Conservation (phyloP, 2,113 vertebrate species). For the Larimichthys crocea region DNA sequence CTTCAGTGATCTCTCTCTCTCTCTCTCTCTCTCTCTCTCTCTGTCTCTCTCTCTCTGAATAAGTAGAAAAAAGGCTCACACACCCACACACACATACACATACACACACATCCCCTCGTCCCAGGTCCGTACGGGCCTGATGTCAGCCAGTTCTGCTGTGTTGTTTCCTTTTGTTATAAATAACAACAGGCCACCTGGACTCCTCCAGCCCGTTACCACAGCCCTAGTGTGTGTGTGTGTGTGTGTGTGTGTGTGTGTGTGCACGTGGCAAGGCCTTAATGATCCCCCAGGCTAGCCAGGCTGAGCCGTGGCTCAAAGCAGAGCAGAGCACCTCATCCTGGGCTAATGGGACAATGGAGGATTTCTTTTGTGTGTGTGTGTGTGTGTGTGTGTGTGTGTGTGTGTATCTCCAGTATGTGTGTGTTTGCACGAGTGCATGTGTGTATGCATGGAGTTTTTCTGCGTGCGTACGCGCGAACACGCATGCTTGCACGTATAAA, state of each 20-base stretch:
- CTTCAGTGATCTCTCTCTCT: slow-evolving; percentile 88
- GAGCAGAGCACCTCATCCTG: slow-evolving; percentile 85
- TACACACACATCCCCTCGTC: slow-evolving; percentile 59
- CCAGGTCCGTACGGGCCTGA: slow-evolving; percentile 88
- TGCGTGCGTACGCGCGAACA: not conserved
- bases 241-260: slow-evolving; percentile 34
- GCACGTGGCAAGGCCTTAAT: slow-evolving; percentile 88
- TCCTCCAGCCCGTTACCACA: slow-evolving; percentile 84
- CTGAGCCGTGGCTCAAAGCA: slow-evolving; percentile 72
- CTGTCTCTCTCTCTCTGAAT: no score
- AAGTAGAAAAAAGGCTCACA: slow-evolving; percentile 24
- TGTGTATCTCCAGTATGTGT: not conserved
- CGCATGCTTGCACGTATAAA: slow-evolving; percentile 7
- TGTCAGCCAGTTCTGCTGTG: slow-evolving; percentile 91
- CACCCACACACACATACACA: slow-evolving; percentile 40
- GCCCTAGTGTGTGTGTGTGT: slow-evolving; percentile 34
- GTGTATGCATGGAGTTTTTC: slow-evolving; percentile 1
- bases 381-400: slow-evolving; percentile 10
- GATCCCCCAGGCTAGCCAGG: slow-evolving; percentile 91
- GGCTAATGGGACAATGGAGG: slow-evolving; percentile 95
- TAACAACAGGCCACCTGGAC: slow-evolving; percentile 99
- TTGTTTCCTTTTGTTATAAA: slow-evolving; percentile 99
- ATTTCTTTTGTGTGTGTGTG: slow-evolving; percentile 73
- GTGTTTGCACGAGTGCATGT: not conserved
- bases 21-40: not conserved